Percentiles rank a stretch among this genome's conserved stretches.
Conservation (phyloP, 2,888 invertebrate genomes). For the Fragum whitleyi region DNA sequence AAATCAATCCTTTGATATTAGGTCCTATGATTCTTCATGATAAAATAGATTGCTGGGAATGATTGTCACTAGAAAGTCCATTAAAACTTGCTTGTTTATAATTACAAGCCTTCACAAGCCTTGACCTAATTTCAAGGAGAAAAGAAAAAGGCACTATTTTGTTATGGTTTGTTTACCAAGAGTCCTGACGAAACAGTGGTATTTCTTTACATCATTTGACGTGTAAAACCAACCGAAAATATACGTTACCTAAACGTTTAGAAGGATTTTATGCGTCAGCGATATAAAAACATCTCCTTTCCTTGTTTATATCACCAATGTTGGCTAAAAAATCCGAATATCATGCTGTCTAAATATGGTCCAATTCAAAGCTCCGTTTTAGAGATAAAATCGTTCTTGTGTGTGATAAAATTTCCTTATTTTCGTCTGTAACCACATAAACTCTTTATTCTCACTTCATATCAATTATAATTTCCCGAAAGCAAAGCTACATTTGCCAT, state of each 20-base stretch:
- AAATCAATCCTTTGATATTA: too few species aligned
- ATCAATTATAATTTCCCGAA: slow-evolving; percentile 71
- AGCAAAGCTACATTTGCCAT: slow-evolving; percentile 79
- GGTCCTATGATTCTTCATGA: too few species aligned
- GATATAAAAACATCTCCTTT: slow-evolving; percentile 19
- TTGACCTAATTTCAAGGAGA: slow-evolving; percentile 10
- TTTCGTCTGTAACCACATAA: neutral
- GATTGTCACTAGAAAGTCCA: too few species aligned
- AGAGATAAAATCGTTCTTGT: neutral
- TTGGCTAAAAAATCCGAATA: slow-evolving; percentile 24
- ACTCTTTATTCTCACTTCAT: slow-evolving; percentile 23
- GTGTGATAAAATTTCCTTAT: neutral
- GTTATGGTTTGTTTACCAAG: too few species aligned
- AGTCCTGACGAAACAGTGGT: too few species aligned
- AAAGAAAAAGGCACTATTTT: slow-evolving; percentile 4
- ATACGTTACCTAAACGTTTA: slow-evolving; percentile 31
- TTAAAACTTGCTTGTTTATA: too few species aligned
- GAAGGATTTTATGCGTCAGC: slow-evolving; percentile 8
- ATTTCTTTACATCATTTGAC: too few species aligned
- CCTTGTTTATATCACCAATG: slow-evolving; percentile 11
- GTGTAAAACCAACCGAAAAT: neutral
- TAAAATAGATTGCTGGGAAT: too few species aligned
- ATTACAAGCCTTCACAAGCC: neutral
- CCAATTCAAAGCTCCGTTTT: slow-evolving; percentile 20
- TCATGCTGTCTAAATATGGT: slow-evolving; percentile 56